Percentiles rank a stretch among this genome's conserved stretches.
phyloP scores from a whole-genome alignment of 2,797 vertebrate genomes.

The Staurois parvus region DNA sequence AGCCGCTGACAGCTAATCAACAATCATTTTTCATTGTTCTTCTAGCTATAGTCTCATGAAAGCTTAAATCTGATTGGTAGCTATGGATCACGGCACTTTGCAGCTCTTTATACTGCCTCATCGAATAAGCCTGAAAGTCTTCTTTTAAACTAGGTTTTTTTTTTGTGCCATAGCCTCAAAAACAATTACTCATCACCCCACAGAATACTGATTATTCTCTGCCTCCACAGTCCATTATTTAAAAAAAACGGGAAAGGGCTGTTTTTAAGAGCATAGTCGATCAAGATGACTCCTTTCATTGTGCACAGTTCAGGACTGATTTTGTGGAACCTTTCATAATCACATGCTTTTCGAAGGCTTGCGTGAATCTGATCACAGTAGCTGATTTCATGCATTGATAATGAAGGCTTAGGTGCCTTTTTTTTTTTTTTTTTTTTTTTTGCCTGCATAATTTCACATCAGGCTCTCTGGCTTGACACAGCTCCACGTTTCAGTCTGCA shows the following conservation, averaged over 20 bases:
- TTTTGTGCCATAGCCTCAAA: slow-evolving; percentile 63
- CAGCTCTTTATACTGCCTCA: background rate
- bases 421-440: slow-evolving; percentile 71
- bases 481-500: slow-evolving; percentile 72
- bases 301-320: slow-evolving; percentile 73
- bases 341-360: slow-evolving; percentile 70
- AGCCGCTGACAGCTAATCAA: background rate
- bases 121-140: slow-evolving; percentile 46
- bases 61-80: background rate
- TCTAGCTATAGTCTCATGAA: background rate
- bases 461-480: slow-evolving; percentile 77
- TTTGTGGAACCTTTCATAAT: slow-evolving; percentile 77
- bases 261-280: slow-evolving; percentile 79
- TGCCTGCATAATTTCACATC: slow-evolving; percentile 78
- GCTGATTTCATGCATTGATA: slow-evolving; percentile 82
- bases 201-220: slow-evolving; percentile 72
- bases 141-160: slow-evolving; percentile 64
- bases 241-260: slow-evolving; percentile 71
- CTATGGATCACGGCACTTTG: background rate
- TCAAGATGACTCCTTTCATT: slow-evolving; percentile 73
- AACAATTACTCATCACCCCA: slow-evolving; percentile 66
- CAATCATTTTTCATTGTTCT: background rate
- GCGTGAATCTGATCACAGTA: slow-evolving; percentile 78
- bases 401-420: slow-evolving; percentile 79
- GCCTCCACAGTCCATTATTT: slow-evolving; percentile 73